Evolutionary conservation across 1,140 invertebrate species (phyloP), one percentile per base, ranked within the genome.

Genomic region (Eupristina koningsbergeri): DNA sequence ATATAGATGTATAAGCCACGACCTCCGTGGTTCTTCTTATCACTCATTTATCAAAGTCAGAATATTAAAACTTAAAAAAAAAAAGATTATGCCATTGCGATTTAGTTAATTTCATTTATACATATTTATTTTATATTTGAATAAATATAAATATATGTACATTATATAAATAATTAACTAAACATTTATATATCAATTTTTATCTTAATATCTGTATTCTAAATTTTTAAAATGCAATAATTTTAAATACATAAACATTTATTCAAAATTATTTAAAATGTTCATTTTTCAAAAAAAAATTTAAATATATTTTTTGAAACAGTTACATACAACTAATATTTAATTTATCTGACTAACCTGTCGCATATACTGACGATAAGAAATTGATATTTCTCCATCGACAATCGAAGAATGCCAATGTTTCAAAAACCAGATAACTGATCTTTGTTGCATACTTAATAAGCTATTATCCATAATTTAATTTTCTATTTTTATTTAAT

Each of bases 31-130:
- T 58, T 67, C 61, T 67, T 26, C 75, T 58, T 69, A 81, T 84
- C 69, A 61, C 29, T 36, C 19, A 19, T 61, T 50, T 77, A 58
- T 77, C 50, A 26, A 15, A 61, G 45, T 77, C 50, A 77, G 75
- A 26, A 77, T 67, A 58, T 83, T 50, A n/a, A 83, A 84, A 85
- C 77, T 63, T 74, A 53, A 69, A 58, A 69, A 31, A 74, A 83
- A 29, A n/a, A n/a, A 71, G 71, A 36, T 77, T 69, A 29, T 77
- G 36, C 19, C 36, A 71, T 36, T 41, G 5, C 67, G 17, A 22
- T 3, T 41, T 41, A 11, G 26, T 36, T n/a, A 8, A 71, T 6
- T 41, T 71, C n/a, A 13, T n/a, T n/a, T n/a, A n/a, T n/a, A n/a
- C n/a, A n/a, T n/a, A n/a, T n/a, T n/a, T n/a, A n/a, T n/a, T n/a